A percentile compares a stretch with the other conserved stretches of the same genome.
Conservation (phyloP, 2,797 vertebrate genomes). For the Coendou prehensilis region DNA sequence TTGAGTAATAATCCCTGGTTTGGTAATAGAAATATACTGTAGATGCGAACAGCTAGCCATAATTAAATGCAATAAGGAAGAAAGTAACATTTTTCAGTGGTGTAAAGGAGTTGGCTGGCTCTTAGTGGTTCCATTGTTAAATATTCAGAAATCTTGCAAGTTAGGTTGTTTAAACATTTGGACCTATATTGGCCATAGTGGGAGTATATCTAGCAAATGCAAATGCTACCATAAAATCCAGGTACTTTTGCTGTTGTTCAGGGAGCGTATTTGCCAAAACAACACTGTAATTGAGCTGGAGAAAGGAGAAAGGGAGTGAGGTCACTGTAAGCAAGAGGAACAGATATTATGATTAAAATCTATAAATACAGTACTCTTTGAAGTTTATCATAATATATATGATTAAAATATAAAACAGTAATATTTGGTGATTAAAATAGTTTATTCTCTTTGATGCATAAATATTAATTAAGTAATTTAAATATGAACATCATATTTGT, state of each 20-base stretch:
- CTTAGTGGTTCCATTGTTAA: neutral
- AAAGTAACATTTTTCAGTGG: neutral
- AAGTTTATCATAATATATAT: neutral
- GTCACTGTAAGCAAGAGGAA: neutral
- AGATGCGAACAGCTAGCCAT: neutral
- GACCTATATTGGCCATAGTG: neutral
- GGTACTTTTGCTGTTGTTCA: neutral
- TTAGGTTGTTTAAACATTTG: neutral
- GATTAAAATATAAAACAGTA: neutral
- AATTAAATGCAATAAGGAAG: neutral
- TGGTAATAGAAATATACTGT: neutral
- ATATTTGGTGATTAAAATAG: neutral
- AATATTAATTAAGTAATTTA: neutral
- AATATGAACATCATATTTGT: neutral
- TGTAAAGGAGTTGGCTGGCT: neutral
- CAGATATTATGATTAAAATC: neutral
- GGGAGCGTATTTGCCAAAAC: neutral
- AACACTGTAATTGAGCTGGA: neutral
- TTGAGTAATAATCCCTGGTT: neutral
- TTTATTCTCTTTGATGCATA: neutral
- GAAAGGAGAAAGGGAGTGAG: neutral
- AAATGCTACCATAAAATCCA: neutral
- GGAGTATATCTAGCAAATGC: neutral
- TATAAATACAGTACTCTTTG: neutral
- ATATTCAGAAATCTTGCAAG: slow-evolving; percentile 1